Evolutionary conservation across 2,888 invertebrate genomes (phyloP).

Genomic region (Griposia aprilina): DNA sequence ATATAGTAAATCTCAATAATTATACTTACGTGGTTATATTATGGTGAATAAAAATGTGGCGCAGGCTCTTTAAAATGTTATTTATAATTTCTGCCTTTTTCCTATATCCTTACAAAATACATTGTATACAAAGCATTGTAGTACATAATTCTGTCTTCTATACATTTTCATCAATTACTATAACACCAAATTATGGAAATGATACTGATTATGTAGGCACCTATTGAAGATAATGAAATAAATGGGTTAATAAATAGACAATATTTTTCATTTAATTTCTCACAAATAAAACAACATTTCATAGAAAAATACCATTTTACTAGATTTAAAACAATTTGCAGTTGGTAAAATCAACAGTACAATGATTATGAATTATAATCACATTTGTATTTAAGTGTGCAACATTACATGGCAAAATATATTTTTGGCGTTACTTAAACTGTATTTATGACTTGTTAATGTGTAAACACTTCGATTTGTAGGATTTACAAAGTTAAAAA

Average conservation of each 20-base stretch:
- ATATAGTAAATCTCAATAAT: constrained; percentile 7
- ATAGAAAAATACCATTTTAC: constrained; percentile 72
- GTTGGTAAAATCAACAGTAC: constrained; percentile 55
- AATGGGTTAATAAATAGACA: constrained; percentile 43
- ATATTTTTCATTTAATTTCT: constrained; percentile 28
- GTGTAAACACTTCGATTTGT: constrained; percentile 18
- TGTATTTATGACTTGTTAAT: constrained; percentile 1
- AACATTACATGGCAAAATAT: constrained; percentile 45
- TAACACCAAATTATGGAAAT: constrained; percentile 46
- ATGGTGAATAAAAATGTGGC: neutral
- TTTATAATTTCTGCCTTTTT: constrained; percentile 16
- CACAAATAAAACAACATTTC: constrained; percentile 64
- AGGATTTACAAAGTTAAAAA: constrained; percentile 17
- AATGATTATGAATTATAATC: constrained; percentile 51
- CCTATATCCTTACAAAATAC: neutral
- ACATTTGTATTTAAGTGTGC: constrained; percentile 50
- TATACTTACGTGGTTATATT: neutral
- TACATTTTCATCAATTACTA: constrained; percentile 27
- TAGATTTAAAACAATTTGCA: constrained; percentile 63
- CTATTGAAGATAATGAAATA: constrained; percentile 48
- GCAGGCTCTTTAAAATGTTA: constrained; percentile 9
- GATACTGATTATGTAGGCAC: constrained; percentile 51
- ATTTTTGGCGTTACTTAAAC: constrained; percentile 14
- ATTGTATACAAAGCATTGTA: constrained; percentile 19
- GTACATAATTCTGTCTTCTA: constrained; percentile 23